Base-by-base conservation (phyloP, 1,140 invertebrate species). In the Bombyx mandarina region DNA sequence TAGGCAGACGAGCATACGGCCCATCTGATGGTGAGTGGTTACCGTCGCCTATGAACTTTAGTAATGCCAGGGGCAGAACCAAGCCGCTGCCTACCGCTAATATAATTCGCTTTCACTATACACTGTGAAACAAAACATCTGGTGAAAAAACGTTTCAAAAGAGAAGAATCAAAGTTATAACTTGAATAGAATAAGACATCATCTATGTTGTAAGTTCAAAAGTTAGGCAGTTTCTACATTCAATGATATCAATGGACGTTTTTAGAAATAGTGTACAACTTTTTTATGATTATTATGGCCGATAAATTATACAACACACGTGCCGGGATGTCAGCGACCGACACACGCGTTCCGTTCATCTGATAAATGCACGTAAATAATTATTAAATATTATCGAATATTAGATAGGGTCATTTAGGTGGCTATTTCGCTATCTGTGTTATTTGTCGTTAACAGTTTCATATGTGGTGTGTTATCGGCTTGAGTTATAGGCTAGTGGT, bases 381-480 rank as follows among this genome's bases (percentile, higher is more conserved):
- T 86, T 86, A 86, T 86, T 83, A 83, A 83, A 86, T 82, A 86
- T 82, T 86, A 83, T 83, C 78, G 68, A 75, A 76, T 67, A 72
- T 65, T 69, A 75, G 82, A 83, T 82, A 82, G 75, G 76, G 71
- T 79, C 80, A 76, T 82, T 83, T 82, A 82, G 79, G 74, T 75
- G 79, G 67, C 74, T 78, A 75, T 81, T 75, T 68, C 60, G 71
- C 79, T 86, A 86, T 86, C 82, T 79, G 48, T 54, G 76, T 80
- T 82, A 83, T 86, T 86, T 83, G 82, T 86, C 78, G 79, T 76
- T 80, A 75, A 80, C 80, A 77, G 73, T 79, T 77, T 69, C 56
- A 71, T 66, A 65, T 71, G 72, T 35, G 63, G 61, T 55, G 67
- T 63, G 71, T 81, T 86, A 86, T 86, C 82, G 70, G 58, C 60